phyloP scores from a whole-genome alignment of 2,888 invertebrate species.

The Pyrocoelia pectoralis region DNA sequence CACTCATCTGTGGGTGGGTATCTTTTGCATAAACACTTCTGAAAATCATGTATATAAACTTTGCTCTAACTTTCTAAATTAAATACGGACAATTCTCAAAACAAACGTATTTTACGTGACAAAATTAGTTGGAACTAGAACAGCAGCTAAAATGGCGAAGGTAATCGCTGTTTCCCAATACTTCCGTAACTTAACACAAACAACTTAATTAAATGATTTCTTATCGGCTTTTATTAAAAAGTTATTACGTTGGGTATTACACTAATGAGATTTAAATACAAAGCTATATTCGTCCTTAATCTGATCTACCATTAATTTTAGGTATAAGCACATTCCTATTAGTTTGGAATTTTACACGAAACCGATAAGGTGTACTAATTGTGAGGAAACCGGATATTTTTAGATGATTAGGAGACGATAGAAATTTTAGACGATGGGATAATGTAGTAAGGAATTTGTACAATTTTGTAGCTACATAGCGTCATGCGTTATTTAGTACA shows the following conservation, averaged over 20 bases:
- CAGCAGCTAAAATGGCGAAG: background rate
- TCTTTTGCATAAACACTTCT: background rate
- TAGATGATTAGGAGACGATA: background rate
- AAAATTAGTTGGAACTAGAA: background rate
- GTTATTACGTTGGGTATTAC: background rate
- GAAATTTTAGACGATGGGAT: background rate
- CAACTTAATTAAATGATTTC: constrained; percentile 1
- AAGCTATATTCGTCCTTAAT: background rate
- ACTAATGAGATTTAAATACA: background rate
- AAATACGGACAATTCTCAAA: background rate
- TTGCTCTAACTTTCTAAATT: background rate
- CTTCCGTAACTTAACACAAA: background rate
- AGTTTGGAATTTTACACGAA: background rate
- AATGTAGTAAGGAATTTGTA: background rate
- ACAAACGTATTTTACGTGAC: constrained; percentile 1
- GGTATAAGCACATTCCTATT: background rate
- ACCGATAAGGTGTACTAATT: background rate
- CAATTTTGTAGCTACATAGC: background rate
- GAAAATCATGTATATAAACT: background rate
- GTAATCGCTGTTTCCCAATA: constrained; percentile 1
- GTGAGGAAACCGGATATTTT: background rate
- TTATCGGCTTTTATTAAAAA: background rate
- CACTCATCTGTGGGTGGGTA: background rate
- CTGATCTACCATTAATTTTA: background rate
- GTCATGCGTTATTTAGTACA: no score